phyloP scores from a whole-genome alignment of 2,888 invertebrate species.

The Achlya flavicornis region DNA sequence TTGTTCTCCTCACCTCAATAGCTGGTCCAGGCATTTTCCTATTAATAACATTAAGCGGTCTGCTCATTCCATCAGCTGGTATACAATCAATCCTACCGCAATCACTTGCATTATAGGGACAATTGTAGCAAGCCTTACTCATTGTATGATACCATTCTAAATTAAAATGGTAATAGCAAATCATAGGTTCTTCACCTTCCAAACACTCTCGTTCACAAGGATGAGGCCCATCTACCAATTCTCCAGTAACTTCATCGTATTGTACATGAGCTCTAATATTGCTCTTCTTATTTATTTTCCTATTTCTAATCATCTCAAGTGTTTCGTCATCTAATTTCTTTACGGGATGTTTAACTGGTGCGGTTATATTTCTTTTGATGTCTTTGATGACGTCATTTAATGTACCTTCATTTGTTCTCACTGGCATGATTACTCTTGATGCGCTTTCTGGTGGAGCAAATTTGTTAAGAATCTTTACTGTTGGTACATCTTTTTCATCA shows the following conservation, averaged over 20 bases:
- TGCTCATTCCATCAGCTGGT: slow-evolving; percentile 90
- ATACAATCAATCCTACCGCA: slow-evolving; percentile 92
- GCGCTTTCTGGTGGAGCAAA: slow-evolving; percentile 62
- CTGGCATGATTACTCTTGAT: slow-evolving; percentile 64
- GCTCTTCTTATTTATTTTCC: slow-evolving; percentile 50
- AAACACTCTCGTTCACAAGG: slow-evolving; percentile 88
- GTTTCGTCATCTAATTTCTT: slow-evolving; percentile 45
- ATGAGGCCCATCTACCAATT: slow-evolving; percentile 69
- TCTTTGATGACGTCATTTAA: slow-evolving; percentile 51
- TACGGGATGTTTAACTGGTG: slow-evolving; percentile 39
- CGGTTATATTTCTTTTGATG: slow-evolving; percentile 39
- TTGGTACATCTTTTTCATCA: slow-evolving; percentile 28
- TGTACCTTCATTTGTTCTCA: slow-evolving; percentile 44
- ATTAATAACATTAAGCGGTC: slow-evolving; percentile 91
- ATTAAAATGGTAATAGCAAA: slow-evolving; percentile 89
- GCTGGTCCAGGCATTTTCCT: slow-evolving; percentile 94
- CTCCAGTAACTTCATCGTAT: slow-evolving; percentile 76
- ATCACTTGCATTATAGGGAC: slow-evolving; percentile 89
- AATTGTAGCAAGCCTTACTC: slow-evolving; percentile 94
- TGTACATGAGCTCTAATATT: slow-evolving; percentile 63
- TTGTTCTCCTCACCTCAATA: slow-evolving; percentile 86
- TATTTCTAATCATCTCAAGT: slow-evolving; percentile 31
- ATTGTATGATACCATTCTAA: slow-evolving; percentile 93
- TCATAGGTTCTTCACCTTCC: slow-evolving; percentile 84
- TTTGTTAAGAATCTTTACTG: slow-evolving; percentile 44